Conservation (phyloP, 2,888 invertebrate genomes). For the Lottia gigantea region DNA sequence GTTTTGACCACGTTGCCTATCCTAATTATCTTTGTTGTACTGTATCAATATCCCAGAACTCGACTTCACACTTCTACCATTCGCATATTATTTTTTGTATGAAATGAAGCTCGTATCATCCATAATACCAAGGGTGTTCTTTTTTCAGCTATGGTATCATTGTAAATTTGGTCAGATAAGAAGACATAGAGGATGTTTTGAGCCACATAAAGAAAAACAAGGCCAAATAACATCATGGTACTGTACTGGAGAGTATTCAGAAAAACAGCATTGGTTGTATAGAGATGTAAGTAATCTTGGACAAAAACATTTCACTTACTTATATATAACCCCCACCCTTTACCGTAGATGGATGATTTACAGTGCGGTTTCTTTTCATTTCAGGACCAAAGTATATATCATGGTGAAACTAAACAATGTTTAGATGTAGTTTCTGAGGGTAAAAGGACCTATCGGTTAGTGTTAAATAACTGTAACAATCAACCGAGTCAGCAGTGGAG, state of each 20-base stretch:
- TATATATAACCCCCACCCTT: background rate
- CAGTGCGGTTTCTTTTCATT: no score
- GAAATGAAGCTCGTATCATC: no score
- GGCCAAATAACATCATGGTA: background rate
- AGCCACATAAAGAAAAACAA: background rate
- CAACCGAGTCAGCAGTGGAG: background rate
- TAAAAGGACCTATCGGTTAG: background rate
- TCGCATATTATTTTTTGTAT: no score
- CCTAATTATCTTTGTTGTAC: no score
- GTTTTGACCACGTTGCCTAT: no score
- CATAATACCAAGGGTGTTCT: no score
- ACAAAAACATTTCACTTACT: no score
- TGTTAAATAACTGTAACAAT: background rate
- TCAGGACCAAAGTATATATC: background rate
- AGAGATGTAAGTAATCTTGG: background rate
- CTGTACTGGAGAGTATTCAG: background rate
- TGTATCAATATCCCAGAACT: no score
- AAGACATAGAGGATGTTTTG: background rate
- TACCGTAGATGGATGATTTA: no score
- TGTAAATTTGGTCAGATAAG: slow-evolving; percentile 5
- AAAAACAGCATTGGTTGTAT: background rate
- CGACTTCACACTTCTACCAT: no score
- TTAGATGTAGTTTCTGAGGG: background rate
- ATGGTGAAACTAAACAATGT: background rate
- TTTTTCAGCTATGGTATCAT: background rate